Conservation (phyloP, 1,140 invertebrate species). For the Musca vetustissima region DNA sequence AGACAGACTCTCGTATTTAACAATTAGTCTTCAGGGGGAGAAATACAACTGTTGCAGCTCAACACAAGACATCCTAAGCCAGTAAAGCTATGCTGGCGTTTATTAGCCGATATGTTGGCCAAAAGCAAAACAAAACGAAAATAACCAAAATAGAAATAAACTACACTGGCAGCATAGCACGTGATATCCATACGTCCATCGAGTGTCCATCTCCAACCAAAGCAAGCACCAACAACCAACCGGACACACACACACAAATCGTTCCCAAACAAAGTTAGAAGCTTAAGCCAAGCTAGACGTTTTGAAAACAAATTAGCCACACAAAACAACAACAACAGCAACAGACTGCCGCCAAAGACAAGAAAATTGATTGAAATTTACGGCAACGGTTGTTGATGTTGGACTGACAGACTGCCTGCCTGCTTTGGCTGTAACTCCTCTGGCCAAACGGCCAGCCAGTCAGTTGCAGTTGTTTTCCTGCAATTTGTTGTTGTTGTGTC, state of each 20-base stretch:
- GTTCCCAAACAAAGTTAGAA: too few relatives aligned
- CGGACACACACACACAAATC: too few relatives aligned
- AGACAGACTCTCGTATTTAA: background rate
- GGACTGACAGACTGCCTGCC: too few relatives aligned
- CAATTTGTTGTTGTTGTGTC: too few relatives aligned
- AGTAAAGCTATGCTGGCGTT: background rate
- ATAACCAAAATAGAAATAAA: background rate
- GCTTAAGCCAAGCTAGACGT: too few relatives aligned
- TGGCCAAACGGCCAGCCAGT: too few relatives aligned
- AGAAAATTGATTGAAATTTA: constrained; percentile 24
- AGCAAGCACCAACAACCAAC: too few relatives aligned
- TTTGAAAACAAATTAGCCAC: too few relatives aligned
- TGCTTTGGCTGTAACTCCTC: background rate
- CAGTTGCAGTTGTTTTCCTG: background rate
- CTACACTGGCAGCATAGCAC: background rate
- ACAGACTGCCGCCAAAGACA: background rate
- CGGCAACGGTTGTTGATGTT: constrained; percentile 5
- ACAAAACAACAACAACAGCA: too few relatives aligned
- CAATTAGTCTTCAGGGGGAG: background rate
- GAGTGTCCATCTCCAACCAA: too few relatives aligned
- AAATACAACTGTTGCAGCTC: too few relatives aligned
- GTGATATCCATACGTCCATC: constrained; percentile 1
- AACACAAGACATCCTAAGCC: background rate
- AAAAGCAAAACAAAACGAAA: too few relatives aligned
- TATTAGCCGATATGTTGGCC: background rate